Conservation (phyloP, 1,140 invertebrate genomes). For the Nephila pilipes region DNA sequence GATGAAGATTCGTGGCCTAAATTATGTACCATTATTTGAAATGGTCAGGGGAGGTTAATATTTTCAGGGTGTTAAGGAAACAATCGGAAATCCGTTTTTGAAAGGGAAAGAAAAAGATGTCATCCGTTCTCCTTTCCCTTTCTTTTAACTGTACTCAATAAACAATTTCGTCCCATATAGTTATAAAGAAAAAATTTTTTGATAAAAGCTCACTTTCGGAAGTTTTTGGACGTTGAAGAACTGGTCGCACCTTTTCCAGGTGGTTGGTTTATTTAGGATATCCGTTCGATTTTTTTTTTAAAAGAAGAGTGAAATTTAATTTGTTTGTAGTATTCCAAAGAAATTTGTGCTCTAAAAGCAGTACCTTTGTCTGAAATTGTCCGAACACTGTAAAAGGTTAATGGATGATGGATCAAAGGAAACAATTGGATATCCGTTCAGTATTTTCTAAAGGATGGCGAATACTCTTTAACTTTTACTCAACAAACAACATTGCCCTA, state of each 20-base stretch:
- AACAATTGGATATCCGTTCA: slow-evolving; percentile 10
- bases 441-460: too few species aligned
- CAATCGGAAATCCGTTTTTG: slow-evolving; percentile 9
- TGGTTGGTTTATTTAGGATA: not conserved
- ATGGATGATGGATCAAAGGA: not conserved
- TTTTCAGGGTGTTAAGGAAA: not conserved
- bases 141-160: not conserved
- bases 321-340: not conserved
- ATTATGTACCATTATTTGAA: not conserved
- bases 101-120: not conserved
- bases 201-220: not conserved
- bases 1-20: not conserved
- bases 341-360: not conserved
- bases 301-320: not conserved
- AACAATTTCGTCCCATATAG: not conserved
- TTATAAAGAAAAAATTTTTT: not conserved
- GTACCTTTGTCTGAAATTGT: not conserved
- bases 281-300: slow-evolving; percentile 36
- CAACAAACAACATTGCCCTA: too few species aligned
- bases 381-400: not conserved
- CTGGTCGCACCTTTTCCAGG: not conserved
- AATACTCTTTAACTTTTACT: too few species aligned
- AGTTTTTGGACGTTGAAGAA: not conserved
- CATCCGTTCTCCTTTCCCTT: not conserved
- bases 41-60: not conserved